Percentiles rank a stretch among this genome's conserved stretches.
These are phyloP conservation scores for Aradophagus sp. DNA, from an alignment of 1,140 invertebrate genomes.

Conservation along the genomic window DNA sequence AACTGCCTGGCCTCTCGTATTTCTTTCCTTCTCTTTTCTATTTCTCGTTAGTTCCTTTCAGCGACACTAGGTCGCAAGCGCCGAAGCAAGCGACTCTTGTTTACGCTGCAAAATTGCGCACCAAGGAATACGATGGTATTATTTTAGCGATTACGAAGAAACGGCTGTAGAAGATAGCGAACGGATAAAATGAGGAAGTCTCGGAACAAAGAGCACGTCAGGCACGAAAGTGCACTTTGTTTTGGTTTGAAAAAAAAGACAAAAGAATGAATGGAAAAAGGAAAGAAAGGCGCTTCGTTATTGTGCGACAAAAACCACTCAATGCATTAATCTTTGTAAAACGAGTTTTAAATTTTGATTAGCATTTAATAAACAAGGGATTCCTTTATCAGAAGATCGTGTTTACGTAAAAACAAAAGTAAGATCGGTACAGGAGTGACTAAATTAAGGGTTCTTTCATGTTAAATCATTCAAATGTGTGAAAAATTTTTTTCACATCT, in stretches of 20 bases:
- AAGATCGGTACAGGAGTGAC: no score
- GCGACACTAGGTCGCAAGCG: slow-evolving; percentile 23
- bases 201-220: slow-evolving; percentile 42
- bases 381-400: slow-evolving; percentile 13
- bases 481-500: no score
- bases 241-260: slow-evolving; percentile 36
- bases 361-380: slow-evolving; percentile 14
- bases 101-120: slow-evolving; percentile 59
- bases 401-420: no score
- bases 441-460: no score
- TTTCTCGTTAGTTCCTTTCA: slow-evolving; percentile 40
- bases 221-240: slow-evolving; percentile 53
- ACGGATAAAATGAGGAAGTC: slow-evolving; percentile 38
- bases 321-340: slow-evolving; percentile 42
- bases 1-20: slow-evolving; percentile 20
- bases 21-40: slow-evolving; percentile 35
- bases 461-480: no score
- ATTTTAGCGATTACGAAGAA: slow-evolving; percentile 56
- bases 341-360: slow-evolving; percentile 20
- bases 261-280: no score
- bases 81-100: slow-evolving; percentile 48
- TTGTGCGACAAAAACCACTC: slow-evolving; percentile 37
- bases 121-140: slow-evolving; percentile 56
- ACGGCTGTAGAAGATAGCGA: slow-evolving; percentile 45
- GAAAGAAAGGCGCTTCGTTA: slow-evolving; percentile 30